Evolutionary conservation across 2,888 invertebrate species (phyloP).

Genomic region (Chymomyza procnemis): DNA sequence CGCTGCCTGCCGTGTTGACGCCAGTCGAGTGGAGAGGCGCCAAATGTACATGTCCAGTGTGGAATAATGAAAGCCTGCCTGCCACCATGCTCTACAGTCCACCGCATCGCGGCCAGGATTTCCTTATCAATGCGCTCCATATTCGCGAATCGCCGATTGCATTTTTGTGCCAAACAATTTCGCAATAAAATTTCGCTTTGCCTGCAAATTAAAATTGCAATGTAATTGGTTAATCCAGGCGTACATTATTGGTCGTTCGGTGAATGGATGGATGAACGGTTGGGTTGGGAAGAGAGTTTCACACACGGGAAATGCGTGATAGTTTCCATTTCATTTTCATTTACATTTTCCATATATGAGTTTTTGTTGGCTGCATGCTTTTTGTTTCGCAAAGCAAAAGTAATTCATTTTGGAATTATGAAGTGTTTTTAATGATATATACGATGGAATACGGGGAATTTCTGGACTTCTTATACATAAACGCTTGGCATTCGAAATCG

Average conservation of each 20-base stretch:
- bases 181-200: conserved; percentile 74
- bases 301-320: conserved; percentile 41
- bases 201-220: conserved; percentile 78
- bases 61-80: not conserved
- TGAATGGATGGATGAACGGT: conserved; percentile 20
- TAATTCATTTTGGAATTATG: too few relatives aligned
- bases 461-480: too few relatives aligned
- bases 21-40: conserved; percentile 4
- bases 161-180: conserved; percentile 68
- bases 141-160: conserved; percentile 60
- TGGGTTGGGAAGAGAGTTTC: conserved; percentile 13
- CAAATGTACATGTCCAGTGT: not conserved
- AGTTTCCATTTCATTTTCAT: conserved; percentile 29
- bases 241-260: conserved; percentile 58
- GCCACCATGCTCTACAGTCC: not conserved
- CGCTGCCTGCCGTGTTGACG: conserved; percentile 7
- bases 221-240: conserved; percentile 78
- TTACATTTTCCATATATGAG: conserved; percentile 9
- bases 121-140: conserved; percentile 74
- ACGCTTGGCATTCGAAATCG: too few relatives aligned
- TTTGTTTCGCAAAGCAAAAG: not conserved
- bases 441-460: too few relatives aligned
- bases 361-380: not conserved
- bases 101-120: conserved; percentile 50
- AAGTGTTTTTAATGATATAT: too few relatives aligned